Evolutionary conservation across 2,888 invertebrate genomes (phyloP).

Genomic region (Elaeidobius kamerunicus): DNA sequence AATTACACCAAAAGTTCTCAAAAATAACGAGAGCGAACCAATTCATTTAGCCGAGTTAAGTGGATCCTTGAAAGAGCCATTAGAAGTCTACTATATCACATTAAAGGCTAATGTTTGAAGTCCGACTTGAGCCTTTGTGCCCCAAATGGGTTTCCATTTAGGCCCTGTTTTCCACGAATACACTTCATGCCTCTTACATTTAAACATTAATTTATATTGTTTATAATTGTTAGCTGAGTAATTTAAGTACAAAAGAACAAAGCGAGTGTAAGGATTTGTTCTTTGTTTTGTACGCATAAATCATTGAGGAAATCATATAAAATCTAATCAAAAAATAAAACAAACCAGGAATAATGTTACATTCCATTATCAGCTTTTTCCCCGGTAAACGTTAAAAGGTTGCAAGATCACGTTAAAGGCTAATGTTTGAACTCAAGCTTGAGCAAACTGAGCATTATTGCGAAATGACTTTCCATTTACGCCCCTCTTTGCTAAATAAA

Average conservation of each 20-base stretch:
- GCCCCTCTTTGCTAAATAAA: constrained; percentile 15
- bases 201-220: not conserved
- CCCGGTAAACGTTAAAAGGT: constrained; percentile 24
- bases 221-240: too few species aligned
- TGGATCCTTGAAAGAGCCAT: constrained; percentile 26
- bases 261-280: too few species aligned
- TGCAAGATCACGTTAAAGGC: constrained; percentile 28
- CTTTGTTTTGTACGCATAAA: too few species aligned
- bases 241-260: too few species aligned
- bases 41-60: constrained; percentile 28
- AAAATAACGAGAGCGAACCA: too few species aligned
- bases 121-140: constrained; percentile 23
- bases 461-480: constrained; percentile 21
- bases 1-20: too few species aligned
- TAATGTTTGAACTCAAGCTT: constrained; percentile 24
- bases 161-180: constrained; percentile 16
- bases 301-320: too few species aligned
- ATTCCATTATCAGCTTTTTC: too few species aligned
- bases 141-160: constrained; percentile 22
- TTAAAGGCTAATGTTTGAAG: constrained; percentile 28
- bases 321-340: too few species aligned
- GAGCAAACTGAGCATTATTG: constrained; percentile 18
- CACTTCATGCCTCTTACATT: not conserved
- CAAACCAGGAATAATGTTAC: too few species aligned
- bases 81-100: constrained; percentile 25